phyloP scores from a whole-genome alignment of 2,888 invertebrate genomes.

The Pseudococcus longispinus region DNA sequence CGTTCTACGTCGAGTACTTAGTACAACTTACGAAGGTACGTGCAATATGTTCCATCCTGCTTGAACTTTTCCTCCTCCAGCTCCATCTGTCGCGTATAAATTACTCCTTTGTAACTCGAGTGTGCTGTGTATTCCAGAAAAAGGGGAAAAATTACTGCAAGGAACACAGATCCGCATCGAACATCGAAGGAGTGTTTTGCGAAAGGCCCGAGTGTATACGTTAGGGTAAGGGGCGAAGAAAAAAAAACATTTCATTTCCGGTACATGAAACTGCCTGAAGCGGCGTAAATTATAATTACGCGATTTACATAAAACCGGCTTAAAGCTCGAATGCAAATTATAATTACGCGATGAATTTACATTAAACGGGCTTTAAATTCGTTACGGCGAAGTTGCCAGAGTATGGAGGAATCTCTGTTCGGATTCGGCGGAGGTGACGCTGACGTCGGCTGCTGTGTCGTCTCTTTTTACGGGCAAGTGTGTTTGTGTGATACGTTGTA shows the following conservation, averaged over 20 bases:
- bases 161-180: not conserved
- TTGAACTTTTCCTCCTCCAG: not conserved
- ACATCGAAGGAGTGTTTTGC: not conserved
- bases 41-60: not conserved
- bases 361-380: slow-evolving; percentile 24
- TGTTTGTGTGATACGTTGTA: no score
- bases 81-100: not conserved
- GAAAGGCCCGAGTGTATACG: not conserved
- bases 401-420: not conserved
- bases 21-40: not conserved
- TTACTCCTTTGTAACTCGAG: not conserved
- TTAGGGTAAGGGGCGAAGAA: not conserved
- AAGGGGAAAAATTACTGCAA: not conserved
- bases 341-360: slow-evolving; percentile 34
- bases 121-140: not conserved
- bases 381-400: not conserved
- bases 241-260: slow-evolving; percentile 1
- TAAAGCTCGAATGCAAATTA: slow-evolving; percentile 34
- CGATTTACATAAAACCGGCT: slow-evolving; percentile 26
- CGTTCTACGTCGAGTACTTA: not conserved
- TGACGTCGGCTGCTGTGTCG: not conserved
- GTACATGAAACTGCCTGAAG: slow-evolving; percentile 15
- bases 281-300: slow-evolving; percentile 23
- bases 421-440: not conserved
- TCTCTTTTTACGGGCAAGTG: not conserved